Evolutionary conservation across 2,113 vertebrate species (phyloP).

Genomic region (Dasypus novemcinctus): DNA sequence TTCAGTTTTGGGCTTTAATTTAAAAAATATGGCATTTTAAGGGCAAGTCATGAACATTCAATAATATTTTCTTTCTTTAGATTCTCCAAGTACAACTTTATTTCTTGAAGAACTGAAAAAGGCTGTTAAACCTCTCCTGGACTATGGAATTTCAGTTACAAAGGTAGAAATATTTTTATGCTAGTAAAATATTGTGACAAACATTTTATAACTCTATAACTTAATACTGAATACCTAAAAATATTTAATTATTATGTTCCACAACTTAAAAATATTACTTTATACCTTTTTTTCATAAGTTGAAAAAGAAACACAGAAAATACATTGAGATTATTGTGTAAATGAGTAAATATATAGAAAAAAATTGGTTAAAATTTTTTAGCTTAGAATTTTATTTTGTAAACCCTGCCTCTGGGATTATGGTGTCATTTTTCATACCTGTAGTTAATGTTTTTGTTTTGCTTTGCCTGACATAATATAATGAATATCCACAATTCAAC

Average conservation of each 20-base stretch:
- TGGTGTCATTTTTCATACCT: not conserved
- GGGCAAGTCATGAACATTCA: constrained; percentile 35
- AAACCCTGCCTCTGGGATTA: not conserved
- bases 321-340: not conserved
- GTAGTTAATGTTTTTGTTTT: constrained; percentile 11
- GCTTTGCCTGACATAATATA: not conserved
- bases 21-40: constrained; percentile 1
- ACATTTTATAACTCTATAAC: not conserved
- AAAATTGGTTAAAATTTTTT: not conserved
- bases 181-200: constrained; percentile 35
- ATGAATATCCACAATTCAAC: not conserved
- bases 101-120: constrained; percentile 91
- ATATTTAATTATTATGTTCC: not conserved
- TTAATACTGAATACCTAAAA: constrained; percentile 3
- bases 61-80: constrained; percentile 82
- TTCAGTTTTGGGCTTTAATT: constrained; percentile 14
- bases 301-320: not conserved
- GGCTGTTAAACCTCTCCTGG: constrained; percentile 88
- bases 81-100: constrained; percentile 82
- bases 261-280: not conserved
- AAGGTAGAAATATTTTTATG: constrained; percentile 85
- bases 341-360: not conserved
- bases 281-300: not conserved
- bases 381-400: constrained; percentile 5
- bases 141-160: constrained; percentile 92